These are phyloP conservation scores for Kryptolebias marmoratus DNA, from an alignment of 2,113 vertebrate species.

Conservation along the genomic window DNA sequence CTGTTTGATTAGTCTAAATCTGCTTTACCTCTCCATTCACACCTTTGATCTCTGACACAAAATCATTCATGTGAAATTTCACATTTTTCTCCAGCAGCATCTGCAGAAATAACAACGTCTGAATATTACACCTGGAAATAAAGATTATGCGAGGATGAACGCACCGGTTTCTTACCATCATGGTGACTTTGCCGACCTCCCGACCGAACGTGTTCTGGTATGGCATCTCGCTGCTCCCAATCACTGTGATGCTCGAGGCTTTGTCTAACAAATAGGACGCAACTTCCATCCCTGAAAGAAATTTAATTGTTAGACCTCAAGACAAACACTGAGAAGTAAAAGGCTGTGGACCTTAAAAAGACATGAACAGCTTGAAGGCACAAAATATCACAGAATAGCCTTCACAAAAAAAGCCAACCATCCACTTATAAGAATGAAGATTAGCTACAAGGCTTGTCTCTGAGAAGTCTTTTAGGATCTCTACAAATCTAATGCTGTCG, in stretches of 20 bases:
- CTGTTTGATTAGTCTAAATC: neutral
- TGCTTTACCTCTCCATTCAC: slow-evolving; percentile 77
- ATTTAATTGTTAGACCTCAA: too few species aligned
- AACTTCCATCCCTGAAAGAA: slow-evolving; percentile 86
- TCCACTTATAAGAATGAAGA: too few species aligned
- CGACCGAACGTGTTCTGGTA: slow-evolving; percentile 81
- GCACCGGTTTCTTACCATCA: slow-evolving; percentile 75
- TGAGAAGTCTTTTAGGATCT: too few species aligned
- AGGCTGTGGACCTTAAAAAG: neutral
- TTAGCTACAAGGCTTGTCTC: too few species aligned
- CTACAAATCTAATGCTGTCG: too few species aligned
- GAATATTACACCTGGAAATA: neutral
- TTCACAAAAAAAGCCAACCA: too few species aligned
- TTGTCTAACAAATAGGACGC: slow-evolving; percentile 83
- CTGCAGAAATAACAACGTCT: slow-evolving; percentile 65
- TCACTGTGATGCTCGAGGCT: slow-evolving; percentile 80
- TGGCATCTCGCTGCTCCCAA: slow-evolving; percentile 82
- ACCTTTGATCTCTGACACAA: slow-evolving; percentile 78
- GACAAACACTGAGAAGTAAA: neutral
- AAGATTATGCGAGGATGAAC: neutral
- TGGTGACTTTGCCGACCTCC: slow-evolving; percentile 79
- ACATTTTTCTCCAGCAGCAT: slow-evolving; percentile 81
- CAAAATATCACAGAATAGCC: neutral
- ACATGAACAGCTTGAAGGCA: neutral
- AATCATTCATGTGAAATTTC: slow-evolving; percentile 84